phyloP scores from a whole-genome alignment of 2,888 invertebrate genomes.

The Acheta domesticus region DNA sequence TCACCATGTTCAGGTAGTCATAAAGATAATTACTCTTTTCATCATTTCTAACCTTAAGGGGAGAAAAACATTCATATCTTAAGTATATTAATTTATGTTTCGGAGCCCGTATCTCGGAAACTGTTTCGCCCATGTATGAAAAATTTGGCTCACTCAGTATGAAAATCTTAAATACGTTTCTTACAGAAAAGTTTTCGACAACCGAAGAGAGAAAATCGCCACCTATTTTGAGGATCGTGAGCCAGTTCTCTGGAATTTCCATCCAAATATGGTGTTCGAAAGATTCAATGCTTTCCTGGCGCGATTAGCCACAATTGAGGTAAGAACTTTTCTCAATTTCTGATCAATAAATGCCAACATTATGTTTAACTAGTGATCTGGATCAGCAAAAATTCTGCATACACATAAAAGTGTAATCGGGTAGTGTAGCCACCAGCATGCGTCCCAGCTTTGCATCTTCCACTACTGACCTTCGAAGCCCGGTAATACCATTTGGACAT shows the following conservation, averaged over 20 bases:
- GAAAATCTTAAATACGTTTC: too few species aligned
- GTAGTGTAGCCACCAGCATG: too few species aligned
- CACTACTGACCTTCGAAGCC: too few species aligned
- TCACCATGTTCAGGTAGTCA: constrained; percentile 43
- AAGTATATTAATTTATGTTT: too few species aligned
- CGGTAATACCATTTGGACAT: too few species aligned
- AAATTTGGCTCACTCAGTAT: too few species aligned
- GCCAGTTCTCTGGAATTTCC: constrained; percentile 73
- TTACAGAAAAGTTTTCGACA: constrained; percentile 58
- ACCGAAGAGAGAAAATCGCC: constrained; percentile 65
- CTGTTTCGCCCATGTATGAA: too few species aligned
- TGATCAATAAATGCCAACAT: not conserved
- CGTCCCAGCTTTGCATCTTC: too few species aligned
- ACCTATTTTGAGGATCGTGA: constrained; percentile 61
- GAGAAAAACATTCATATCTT: constrained; percentile 43
- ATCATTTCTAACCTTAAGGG: not conserved
- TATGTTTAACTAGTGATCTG: too few species aligned
- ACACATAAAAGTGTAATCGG: too few species aligned
- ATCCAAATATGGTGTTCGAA: constrained; percentile 75
- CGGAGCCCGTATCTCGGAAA: too few species aligned
- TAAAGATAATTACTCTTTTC: not conserved
- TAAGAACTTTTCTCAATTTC: constrained; percentile 39
- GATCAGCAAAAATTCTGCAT: too few species aligned
- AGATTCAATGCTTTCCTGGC: constrained; percentile 74
- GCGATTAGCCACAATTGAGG: constrained; percentile 70